Base-by-base conservation (phyloP, 2,797 vertebrate species). In the Acrocephalus scirpaceus region DNA sequence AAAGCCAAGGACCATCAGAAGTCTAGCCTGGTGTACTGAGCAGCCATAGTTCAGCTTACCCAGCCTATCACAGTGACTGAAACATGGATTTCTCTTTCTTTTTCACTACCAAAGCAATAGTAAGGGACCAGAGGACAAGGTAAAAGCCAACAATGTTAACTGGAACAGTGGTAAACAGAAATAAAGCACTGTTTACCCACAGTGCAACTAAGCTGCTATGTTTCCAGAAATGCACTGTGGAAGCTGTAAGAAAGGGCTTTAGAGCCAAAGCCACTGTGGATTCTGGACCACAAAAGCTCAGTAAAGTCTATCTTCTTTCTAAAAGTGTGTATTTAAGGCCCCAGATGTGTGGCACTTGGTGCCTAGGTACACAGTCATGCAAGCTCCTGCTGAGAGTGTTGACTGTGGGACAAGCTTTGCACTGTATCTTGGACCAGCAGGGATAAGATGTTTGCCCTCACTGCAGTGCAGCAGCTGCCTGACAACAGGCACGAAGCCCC, bases 1-100 rank as follows among this genome's bases (percentile, higher is more conserved):
- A 96, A 93, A 88, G 94, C 90, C 95, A 96, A 95, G 34, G 80
- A 76, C 71, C 85, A 94, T 96, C 70, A 67, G 48, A 9, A 95
- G 53, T 30, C 70, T 75, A 75, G 70, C 40, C 76, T 75, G 54
- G 53, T 74, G 66, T 75, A 66, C 67, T 69, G 57, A 87, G 64
- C 48, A 93, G 70, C 40, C 64, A 40, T 13, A 92, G 92, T 50
- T 85, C 53, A 83, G n/a, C 27, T 92, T 86, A 87, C 42, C 11
- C 54, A 88, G 45, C 30, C 42, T 73, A 38, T 72, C 70, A 83
- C 57, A 80, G 54, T 12, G n/a, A 83, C 47, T 44, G 44, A 45
- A 53, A 80, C 56, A 66, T 12, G 22, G 30, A 65, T 51, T 86
- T 88, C 21, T 71, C 65, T 57, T 73, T 50, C 22, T 62, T 92